These are phyloP conservation scores for Triplophysa tibetana DNA, from an alignment of 2,113 vertebrate genomes.

Conservation along the genomic window DNA sequence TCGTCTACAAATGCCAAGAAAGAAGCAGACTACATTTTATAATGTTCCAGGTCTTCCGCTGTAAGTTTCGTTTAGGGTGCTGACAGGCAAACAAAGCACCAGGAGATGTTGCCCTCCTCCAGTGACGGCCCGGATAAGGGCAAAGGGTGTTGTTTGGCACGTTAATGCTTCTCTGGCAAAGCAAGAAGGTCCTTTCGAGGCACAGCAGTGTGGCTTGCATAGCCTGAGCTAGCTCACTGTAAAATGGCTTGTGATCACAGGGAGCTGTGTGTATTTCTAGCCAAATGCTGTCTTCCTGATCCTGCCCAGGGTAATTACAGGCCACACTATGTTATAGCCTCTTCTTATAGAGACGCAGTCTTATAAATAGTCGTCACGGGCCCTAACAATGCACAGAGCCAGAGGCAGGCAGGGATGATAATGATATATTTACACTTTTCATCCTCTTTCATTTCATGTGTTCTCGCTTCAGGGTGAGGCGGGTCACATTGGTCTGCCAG, in stretches of 20 bases:
- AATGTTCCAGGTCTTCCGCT: background rate
- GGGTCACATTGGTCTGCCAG: constrained; percentile 88
- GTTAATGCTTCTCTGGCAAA: constrained; percentile 33
- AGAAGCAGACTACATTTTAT: background rate
- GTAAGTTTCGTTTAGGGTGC: constrained; percentile 11
- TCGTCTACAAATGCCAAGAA: background rate
- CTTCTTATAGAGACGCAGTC: constrained; percentile 34
- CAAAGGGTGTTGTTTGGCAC: constrained; percentile 48
- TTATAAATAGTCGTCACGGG: constrained; percentile 62
- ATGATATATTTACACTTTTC: constrained; percentile 59
- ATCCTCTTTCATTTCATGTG: constrained; percentile 19
- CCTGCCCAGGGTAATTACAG: constrained; percentile 73
- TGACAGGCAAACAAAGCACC: constrained; percentile 51
- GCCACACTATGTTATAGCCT: constrained; percentile 17
- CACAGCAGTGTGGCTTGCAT: constrained; percentile 23
- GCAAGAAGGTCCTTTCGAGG: background rate
- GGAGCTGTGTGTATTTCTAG: constrained; percentile 61
- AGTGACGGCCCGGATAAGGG: constrained; percentile 51
- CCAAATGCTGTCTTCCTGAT: constrained; percentile 57
- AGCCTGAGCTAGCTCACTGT: background rate
- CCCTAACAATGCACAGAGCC: constrained; percentile 56
- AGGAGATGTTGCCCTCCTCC: constrained; percentile 39
- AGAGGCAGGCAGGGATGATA: constrained; percentile 50
- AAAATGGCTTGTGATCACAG: constrained; percentile 62
- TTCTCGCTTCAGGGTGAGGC: constrained; percentile 79